Conservation (phyloP, 2,113 vertebrate genomes). For the Anseranas semipalmata region DNA sequence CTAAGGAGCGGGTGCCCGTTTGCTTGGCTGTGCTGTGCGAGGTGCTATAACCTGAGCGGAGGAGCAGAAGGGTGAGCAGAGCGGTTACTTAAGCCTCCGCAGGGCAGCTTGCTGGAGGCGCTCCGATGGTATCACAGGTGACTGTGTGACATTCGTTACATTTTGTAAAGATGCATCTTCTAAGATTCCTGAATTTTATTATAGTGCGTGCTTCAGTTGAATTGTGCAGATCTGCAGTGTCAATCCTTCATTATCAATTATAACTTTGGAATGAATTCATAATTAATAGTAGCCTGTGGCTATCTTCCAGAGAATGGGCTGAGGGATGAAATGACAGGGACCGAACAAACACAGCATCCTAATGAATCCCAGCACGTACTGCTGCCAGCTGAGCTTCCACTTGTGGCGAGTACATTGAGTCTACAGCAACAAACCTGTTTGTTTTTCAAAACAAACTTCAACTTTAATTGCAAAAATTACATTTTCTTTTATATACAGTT, state of each 20-base stretch:
- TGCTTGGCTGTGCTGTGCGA: conserved; percentile 30
- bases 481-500: neutral
- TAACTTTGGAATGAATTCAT: neutral
- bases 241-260: neutral
- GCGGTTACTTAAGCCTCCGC: neutral
- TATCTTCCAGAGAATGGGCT: neutral
- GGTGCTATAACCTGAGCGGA: neutral
- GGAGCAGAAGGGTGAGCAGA: neutral
- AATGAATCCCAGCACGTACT: neutral
- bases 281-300: neutral
- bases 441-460: neutral
- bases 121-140: neutral
- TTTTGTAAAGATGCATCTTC: neutral
- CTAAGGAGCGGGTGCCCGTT: neutral
- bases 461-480: neutral
- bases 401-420: neutral
- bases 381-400: neutral
- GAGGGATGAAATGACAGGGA: neutral
- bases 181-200: neutral
- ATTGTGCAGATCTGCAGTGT: neutral
- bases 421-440: neutral
- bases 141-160: neutral
- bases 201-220: accelerated
- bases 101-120: neutral
- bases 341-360: neutral